Conservation (phyloP, 2,888 invertebrate species). For the Sabellastarte sp. region DNA sequence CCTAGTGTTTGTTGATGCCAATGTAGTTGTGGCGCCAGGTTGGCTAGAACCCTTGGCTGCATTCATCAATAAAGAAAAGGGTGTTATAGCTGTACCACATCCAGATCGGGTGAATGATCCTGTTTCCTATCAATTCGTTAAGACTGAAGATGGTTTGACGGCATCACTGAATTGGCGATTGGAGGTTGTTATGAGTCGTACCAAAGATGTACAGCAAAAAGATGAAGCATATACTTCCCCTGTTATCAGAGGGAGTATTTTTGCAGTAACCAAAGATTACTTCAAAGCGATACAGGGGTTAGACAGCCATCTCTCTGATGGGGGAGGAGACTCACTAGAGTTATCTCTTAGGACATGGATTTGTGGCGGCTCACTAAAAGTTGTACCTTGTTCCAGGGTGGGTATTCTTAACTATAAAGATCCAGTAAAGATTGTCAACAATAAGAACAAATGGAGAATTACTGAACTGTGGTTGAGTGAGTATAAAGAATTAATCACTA, state of each 20-base stretch:
- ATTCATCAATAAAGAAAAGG: slow-evolving; percentile 14
- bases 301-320: slow-evolving; percentile 22
- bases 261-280: slow-evolving; percentile 23
- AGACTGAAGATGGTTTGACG: slow-evolving; percentile 10
- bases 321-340: slow-evolving; percentile 30
- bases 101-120: slow-evolving; percentile 28
- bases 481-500: slow-evolving; percentile 2
- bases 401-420: slow-evolving; percentile 29
- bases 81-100: slow-evolving; percentile 28
- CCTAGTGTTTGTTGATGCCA: slow-evolving; percentile 27
- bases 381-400: slow-evolving; percentile 29
- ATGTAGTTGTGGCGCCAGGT: slow-evolving; percentile 21
- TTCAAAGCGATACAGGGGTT: slow-evolving; percentile 21
- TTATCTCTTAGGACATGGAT: slow-evolving; percentile 29
- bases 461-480: slow-evolving; percentile 26
- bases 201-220: too few relatives aligned
- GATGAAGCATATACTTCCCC: slow-evolving; percentile 15
- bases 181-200: slow-evolving; percentile 13
- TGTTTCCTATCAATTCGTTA: slow-evolving; percentile 25
- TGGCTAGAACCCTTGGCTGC: slow-evolving; percentile 31
- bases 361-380: slow-evolving; percentile 20
- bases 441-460: slow-evolving; percentile 19
- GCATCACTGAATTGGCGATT: slow-evolving; percentile 26
- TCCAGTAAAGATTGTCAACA: slow-evolving; percentile 22
- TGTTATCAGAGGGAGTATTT: slow-evolving; percentile 25